Conservation (phyloP, 2,113 vertebrate species). For the Arenaria interpres region DNA sequence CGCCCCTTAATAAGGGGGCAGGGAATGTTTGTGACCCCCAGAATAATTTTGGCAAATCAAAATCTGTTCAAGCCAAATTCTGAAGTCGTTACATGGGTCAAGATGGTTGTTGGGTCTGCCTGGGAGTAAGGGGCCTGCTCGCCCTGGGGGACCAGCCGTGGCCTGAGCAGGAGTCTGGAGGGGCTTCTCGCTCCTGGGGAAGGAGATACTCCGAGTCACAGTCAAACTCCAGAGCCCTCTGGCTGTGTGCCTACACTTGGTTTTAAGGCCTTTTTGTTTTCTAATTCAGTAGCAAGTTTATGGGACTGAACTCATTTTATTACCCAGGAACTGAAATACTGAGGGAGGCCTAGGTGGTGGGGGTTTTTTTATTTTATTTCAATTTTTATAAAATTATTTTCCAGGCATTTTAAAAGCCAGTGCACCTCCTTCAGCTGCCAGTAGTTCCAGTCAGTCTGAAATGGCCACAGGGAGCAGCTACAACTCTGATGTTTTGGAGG, state of each 20-base stretch:
- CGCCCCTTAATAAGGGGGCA: background rate
- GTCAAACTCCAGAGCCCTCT: background rate
- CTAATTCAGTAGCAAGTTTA: background rate
- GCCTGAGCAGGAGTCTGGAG: background rate
- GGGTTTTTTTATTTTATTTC: background rate
- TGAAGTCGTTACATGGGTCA: background rate
- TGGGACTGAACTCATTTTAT: background rate
- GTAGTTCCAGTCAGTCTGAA: background rate
- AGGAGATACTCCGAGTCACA: background rate
- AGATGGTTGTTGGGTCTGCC: background rate
- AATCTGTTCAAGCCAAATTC: background rate
- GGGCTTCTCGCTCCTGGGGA: background rate
- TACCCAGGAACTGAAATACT: background rate
- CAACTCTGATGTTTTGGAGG: background rate
- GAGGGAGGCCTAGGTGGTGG: background rate
- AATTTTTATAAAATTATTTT: background rate
- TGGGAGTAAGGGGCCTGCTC: fast-evolving
- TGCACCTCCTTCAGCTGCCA: background rate
- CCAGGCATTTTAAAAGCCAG: background rate
- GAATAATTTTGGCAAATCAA: background rate
- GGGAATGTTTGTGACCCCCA: background rate
- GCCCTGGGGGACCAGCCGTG: background rate
- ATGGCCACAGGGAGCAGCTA: background rate
- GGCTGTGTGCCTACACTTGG: background rate
- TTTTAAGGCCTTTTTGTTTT: background rate